Evolutionary conservation across 1,140 invertebrate species (phyloP).

Genomic region (Venturia canescens): DNA sequence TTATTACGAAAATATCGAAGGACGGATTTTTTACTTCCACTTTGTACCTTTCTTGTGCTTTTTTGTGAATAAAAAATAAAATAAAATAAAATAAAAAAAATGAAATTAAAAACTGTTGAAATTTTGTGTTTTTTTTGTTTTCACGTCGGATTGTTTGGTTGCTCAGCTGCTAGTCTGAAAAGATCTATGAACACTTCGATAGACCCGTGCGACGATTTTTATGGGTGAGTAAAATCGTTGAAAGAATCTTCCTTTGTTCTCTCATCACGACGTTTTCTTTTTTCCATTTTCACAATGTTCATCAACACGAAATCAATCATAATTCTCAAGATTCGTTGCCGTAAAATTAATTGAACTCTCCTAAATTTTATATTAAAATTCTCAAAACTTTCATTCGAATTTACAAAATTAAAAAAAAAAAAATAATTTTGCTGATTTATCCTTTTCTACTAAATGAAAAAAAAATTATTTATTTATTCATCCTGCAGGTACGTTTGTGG

Average conservation of each 20-base stretch:
- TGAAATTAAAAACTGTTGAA: neutral
- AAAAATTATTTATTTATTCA: neutral
- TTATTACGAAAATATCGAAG: no score
- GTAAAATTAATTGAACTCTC: no score
- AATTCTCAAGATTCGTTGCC: no score
- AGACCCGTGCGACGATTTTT: slow-evolving; percentile 74
- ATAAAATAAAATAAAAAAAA: neutral
- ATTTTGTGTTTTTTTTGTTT: slow-evolving; percentile 33
- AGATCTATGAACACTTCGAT: slow-evolving; percentile 73
- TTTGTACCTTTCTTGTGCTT: no score
- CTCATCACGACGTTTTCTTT: no score
- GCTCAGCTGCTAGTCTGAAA: slow-evolving; percentile 73
- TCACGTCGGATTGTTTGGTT: slow-evolving; percentile 41
- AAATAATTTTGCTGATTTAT: neutral
- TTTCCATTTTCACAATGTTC: no score
- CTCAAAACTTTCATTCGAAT: no score
- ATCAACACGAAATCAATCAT: no score
- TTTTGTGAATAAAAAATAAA: neutral
- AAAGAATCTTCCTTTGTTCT: slow-evolving; percentile 3
- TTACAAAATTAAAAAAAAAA: no score
- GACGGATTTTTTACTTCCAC: no score
- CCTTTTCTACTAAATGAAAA: neutral
- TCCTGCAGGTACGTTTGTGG: slow-evolving; percentile 79
- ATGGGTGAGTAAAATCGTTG: slow-evolving; percentile 66
- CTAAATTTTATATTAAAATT: no score